Base-by-base conservation (phyloP, 37 sponge, comb jelly and placozoan species). In the Geodia barretti region DNA sequence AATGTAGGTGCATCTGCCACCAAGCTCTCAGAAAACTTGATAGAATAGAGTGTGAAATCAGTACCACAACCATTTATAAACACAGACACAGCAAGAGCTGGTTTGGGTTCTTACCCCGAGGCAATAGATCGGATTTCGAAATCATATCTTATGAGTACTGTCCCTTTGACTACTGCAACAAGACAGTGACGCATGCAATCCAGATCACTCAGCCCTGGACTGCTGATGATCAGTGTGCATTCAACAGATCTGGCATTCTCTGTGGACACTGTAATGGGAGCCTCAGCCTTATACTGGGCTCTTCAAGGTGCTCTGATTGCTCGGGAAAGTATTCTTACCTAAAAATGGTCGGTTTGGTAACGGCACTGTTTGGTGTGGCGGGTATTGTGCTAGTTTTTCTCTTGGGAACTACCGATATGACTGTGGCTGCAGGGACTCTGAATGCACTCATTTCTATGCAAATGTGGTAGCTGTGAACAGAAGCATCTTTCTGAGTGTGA, bases 371-470 rank as follows among this genome's bases (percentile, higher is more conserved):
- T 62, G 76, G 68, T 66, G 11, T 76, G 5, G 71, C 62, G 68
- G 83, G 88, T 23, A 26, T 76, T 17, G 24, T 77, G 1, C 39
- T 87, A 8, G 72, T 87, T n/a, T 28, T 76, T 7, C 17, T 81
- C 54, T 62, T 87, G 2, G 35, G 59, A 33, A 9, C 71, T 25
- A 41, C 77, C n/a, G 75, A 87, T 47, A 38, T 87, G 0, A 87
- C 88, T 36, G 74, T 87, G 11, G 31, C 88, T 37, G 36, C 17
- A 8, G 83, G 88, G 34, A 70, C 83, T 40, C 42, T 87, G n/a
- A 75, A 76, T 76, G 88, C 82, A 19, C 39, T 80, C 0, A 62
- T 81, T 11, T 87, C 59, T 87, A 87, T 60, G 34, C 62, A 0
- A 81, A 75, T 23, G 36, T 87, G n/a, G 66, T 87, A 1, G 14